These are phyloP conservation scores for Drosophila testacea DNA, from an alignment of 2,888 invertebrate genomes.

Conservation along the genomic window DNA sequence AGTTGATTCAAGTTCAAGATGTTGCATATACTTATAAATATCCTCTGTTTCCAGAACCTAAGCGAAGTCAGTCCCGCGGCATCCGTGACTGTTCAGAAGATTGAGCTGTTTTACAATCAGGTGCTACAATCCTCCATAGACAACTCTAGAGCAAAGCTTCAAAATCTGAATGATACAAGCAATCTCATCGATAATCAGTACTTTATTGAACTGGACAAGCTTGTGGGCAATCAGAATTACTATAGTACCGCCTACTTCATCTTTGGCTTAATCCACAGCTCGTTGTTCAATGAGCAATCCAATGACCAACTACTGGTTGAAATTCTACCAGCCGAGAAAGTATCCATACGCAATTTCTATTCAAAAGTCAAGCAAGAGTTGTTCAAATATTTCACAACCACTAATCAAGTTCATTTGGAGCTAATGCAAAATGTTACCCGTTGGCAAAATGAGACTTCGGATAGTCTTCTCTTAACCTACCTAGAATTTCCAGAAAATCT, in stretches of 20 bases:
- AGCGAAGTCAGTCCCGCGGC: conserved; percentile 14
- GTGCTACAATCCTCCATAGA: conserved; percentile 48
- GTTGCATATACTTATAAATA: neutral
- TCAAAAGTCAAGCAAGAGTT: conserved; percentile 23
- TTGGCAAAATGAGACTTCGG: conserved; percentile 42
- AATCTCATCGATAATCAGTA: conserved; percentile 53
- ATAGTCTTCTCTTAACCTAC: conserved; percentile 43
- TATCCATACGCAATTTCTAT: conserved; percentile 58
- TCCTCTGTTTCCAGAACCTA: conserved; percentile 27
- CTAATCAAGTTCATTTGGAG: conserved; percentile 26
- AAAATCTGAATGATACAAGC: conserved; percentile 24
- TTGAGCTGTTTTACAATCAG: conserved; percentile 58
- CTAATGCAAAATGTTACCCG: conserved; percentile 47
- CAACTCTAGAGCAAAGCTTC: conserved; percentile 20
- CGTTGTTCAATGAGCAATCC: conserved; percentile 17
- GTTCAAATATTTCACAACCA: conserved; percentile 36
- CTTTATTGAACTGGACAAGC: conserved; percentile 50
- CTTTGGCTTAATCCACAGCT: conserved; percentile 50
- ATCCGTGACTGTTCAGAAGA: conserved; percentile 23
- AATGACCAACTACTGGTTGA: conserved; percentile 42
- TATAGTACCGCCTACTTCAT: conserved; percentile 61
- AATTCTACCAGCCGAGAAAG: conserved; percentile 59
- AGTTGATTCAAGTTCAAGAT: conserved; percentile 13
- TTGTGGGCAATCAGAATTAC: conserved; percentile 40
- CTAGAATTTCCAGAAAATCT: conserved; percentile 51